Percentiles rank a stretch among this genome's conserved stretches.
Evolutionary conservation across 2,888 invertebrate genomes (phyloP).

Genomic region (Chrysopilus asiliformis): DNA sequence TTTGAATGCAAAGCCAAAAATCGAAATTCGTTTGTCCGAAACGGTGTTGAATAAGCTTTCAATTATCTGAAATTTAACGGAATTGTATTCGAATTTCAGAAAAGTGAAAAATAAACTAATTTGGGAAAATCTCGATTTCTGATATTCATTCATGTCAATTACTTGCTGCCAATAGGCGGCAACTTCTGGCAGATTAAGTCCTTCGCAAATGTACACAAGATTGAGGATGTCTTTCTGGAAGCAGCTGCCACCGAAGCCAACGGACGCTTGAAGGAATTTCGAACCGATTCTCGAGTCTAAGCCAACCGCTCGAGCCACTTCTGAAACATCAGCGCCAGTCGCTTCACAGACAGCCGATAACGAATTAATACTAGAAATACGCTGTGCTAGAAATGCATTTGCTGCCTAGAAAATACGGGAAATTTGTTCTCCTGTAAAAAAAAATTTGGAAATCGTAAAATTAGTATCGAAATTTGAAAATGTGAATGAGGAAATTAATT

Average conservation of each 20-base stretch:
- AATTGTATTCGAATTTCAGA: too few species aligned
- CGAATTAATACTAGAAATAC: conserved; percentile 97
- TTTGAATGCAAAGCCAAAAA: conserved; percentile 97
- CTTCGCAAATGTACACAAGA: conserved; percentile 93
- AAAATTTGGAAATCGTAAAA: too few species aligned
- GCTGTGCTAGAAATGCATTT: conserved; percentile 95
- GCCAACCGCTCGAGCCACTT: conserved; percentile 93
- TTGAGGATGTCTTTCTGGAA: conserved; percentile 99
- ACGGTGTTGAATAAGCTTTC: conserved; percentile 94
- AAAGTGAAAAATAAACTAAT: too few species aligned
- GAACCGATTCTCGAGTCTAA: conserved; percentile 89
- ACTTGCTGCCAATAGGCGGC: conserved; percentile 98
- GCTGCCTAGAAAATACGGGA: conserved; percentile 78
- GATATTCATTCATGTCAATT: conserved; percentile 92
- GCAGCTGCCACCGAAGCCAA: conserved; percentile 97
- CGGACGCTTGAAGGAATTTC: conserved; percentile 92
- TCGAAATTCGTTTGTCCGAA: conserved; percentile 85
- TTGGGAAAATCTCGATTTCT: conserved; percentile 86
- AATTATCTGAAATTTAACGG: conserved; percentile 56
- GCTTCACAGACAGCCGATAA: conserved; percentile 95
- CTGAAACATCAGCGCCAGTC: conserved; percentile 95
- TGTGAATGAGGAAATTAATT: too few species aligned
- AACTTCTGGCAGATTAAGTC: conserved; percentile 87
- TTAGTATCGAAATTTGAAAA: too few species aligned
- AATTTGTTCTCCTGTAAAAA: too few species aligned